Percentiles rank a stretch among this genome's conserved stretches.
phyloP scores from a whole-genome alignment of 1,140 invertebrate species.

The Saccostrea cuccullata region DNA sequence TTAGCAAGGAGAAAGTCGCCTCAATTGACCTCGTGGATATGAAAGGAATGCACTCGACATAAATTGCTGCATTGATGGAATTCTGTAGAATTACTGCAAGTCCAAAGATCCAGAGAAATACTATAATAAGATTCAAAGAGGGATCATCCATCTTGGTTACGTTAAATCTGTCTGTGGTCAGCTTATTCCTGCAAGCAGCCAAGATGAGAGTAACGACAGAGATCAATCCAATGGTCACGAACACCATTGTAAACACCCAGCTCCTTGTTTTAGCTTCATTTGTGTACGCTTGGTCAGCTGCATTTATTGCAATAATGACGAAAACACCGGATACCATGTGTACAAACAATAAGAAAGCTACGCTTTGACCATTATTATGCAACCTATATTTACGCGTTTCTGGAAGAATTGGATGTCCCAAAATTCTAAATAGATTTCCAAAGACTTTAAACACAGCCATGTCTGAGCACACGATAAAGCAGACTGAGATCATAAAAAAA shows the following conservation, averaged over 20 bases:
- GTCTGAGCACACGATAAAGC: no score
- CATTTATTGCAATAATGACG: neutral
- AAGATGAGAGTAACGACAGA: no score
- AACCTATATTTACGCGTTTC: neutral
- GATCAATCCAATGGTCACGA: no score
- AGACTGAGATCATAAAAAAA: no score
- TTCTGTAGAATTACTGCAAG: neutral
- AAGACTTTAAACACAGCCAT: no score
- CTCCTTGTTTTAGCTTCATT: neutral
- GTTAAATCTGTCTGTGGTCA: neutral
- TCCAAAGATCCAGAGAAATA: slow-evolving; percentile 19
- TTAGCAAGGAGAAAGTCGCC: neutral
- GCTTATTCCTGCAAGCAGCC: neutral
- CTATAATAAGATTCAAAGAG: neutral
- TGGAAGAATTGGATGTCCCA: neutral
- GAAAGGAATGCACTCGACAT: neutral
- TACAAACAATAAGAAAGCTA: neutral
- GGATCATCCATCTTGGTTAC: neutral
- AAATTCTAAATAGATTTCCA: neutral
- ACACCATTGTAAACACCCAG: no score
- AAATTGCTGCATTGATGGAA: neutral
- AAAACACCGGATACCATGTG: neutral
- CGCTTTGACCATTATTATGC: neutral
- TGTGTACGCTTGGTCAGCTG: neutral
- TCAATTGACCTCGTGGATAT: neutral